Conservation (phyloP, 2,113 vertebrate species). For the Dicaeum eximium region DNA sequence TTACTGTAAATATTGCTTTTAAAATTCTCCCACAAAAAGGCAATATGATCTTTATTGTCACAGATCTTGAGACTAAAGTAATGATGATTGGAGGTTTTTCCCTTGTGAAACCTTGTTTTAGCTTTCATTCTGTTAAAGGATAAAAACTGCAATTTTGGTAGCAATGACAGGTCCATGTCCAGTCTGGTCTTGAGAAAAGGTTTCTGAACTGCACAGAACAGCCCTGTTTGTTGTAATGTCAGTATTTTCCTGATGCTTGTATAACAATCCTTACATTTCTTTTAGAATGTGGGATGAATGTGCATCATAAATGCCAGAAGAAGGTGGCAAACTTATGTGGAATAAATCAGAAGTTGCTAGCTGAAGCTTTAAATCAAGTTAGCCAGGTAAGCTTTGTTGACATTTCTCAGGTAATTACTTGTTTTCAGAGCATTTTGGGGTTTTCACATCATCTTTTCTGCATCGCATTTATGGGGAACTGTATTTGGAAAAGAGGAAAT, state of each 20-base stretch:
- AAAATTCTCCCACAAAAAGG: background rate
- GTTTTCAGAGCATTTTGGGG: background rate
- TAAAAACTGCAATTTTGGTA: background rate
- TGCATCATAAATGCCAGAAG: slow-evolving; percentile 94
- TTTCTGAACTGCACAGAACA: background rate
- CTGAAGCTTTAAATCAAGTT: slow-evolving; percentile 96
- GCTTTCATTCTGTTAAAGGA: background rate
- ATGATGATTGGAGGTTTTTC: background rate
- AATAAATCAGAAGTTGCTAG: slow-evolving; percentile 97
- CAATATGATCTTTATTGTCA: background rate
- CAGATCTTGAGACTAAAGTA: background rate
- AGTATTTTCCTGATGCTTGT: background rate
- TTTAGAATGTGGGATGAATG: slow-evolving; percentile 93
- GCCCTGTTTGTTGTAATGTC: background rate
- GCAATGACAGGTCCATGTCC: background rate
- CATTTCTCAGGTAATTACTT: background rate
- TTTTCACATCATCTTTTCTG: background rate
- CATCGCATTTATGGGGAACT: background rate
- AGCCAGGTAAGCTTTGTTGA: slow-evolving; percentile 77
- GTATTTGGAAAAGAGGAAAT: background rate
- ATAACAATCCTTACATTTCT: background rate
- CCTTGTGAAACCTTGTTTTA: background rate
- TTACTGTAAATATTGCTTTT: background rate
- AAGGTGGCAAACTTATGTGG: slow-evolving; percentile 98
- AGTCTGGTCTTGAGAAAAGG: background rate